Evolutionary conservation across 1,140 invertebrate genomes (phyloP).

Genomic region (Zaprionus africanus): DNA sequence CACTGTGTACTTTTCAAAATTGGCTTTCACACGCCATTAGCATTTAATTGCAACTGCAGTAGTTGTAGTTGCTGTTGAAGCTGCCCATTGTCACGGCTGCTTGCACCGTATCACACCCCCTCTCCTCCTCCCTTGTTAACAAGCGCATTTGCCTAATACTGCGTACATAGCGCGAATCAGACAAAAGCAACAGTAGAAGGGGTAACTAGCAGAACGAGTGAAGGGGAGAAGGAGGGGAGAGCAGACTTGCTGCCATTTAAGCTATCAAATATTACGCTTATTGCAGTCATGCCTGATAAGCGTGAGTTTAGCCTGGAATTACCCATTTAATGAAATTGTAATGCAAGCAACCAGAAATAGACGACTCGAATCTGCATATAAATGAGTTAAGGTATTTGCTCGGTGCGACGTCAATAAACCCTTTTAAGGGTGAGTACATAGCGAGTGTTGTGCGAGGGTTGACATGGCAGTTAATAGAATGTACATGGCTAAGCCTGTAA

Average conservation of each 20-base stretch:
- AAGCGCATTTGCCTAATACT: slow-evolving; percentile 71
- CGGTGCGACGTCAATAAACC: slow-evolving; percentile 44
- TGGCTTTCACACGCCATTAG: slow-evolving; percentile 81
- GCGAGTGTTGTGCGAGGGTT: background rate
- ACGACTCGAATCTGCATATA: slow-evolving; percentile 27
- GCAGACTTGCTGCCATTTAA: slow-evolving; percentile 44
- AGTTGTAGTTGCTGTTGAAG: background rate
- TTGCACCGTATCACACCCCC: background rate
- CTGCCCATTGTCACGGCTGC: slow-evolving; percentile 14
- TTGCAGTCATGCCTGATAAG: slow-evolving; percentile 60
- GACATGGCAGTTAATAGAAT: background rate
- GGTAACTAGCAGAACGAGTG: background rate
- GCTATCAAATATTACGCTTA: slow-evolving; percentile 77
- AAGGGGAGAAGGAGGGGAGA: background rate
- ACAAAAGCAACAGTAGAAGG: slow-evolving; percentile 1
- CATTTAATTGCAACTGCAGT: slow-evolving; percentile 68
- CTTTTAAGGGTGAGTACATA: slow-evolving; percentile 3
- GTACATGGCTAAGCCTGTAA: background rate
- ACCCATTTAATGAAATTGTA: slow-evolving; percentile 58
- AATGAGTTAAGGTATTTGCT: slow-evolving; percentile 55
- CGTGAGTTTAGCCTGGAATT: slow-evolving; percentile 54
- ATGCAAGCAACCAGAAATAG: slow-evolving; percentile 47
- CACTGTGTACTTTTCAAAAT: slow-evolving; percentile 77
- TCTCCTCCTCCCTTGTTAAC: slow-evolving; percentile 68
- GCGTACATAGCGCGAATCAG: slow-evolving; percentile 40